phyloP scores from a whole-genome alignment of 2,888 invertebrate genomes.

The Caenorhabditis virilis region DNA sequence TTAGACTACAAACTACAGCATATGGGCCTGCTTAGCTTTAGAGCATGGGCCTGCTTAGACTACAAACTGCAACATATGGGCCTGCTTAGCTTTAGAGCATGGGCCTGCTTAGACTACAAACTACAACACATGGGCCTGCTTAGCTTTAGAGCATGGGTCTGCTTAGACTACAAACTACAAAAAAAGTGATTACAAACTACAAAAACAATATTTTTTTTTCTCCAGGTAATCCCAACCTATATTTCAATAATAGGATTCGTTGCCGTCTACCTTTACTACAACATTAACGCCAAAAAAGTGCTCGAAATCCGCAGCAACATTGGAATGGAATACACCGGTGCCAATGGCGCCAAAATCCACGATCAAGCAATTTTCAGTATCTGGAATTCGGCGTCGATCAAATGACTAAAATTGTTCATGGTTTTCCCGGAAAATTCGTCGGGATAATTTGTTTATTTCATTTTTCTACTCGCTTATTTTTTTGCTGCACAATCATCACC shows the following conservation, averaged over 20 bases:
- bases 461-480: too few relatives aligned
- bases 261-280: constrained; percentile 1
- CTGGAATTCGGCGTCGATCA: constrained; percentile 8
- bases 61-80: too few relatives aligned
- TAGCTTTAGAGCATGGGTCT: too few relatives aligned
- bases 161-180: neutral
- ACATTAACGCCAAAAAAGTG: constrained; percentile 4
- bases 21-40: too few relatives aligned
- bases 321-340: constrained; percentile 11
- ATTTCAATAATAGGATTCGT: constrained; percentile 19
- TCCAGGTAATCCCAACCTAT: constrained; percentile 13
- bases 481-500: too few relatives aligned
- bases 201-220: neutral
- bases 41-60: too few relatives aligned
- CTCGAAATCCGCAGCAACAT: constrained; percentile 7
- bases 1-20: too few relatives aligned
- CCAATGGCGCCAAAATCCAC: constrained; percentile 16
- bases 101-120: too few relatives aligned
- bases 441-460: too few relatives aligned
- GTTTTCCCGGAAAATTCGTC: too few relatives aligned
- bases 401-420: too few relatives aligned
- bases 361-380: constrained; percentile 13
- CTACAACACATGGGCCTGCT: too few relatives aligned
- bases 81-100: neutral
- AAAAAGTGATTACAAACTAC: neutral